Evolutionary conservation across 2,888 invertebrate genomes (phyloP).

Genomic region (Thecocarcelia acutangulata): DNA sequence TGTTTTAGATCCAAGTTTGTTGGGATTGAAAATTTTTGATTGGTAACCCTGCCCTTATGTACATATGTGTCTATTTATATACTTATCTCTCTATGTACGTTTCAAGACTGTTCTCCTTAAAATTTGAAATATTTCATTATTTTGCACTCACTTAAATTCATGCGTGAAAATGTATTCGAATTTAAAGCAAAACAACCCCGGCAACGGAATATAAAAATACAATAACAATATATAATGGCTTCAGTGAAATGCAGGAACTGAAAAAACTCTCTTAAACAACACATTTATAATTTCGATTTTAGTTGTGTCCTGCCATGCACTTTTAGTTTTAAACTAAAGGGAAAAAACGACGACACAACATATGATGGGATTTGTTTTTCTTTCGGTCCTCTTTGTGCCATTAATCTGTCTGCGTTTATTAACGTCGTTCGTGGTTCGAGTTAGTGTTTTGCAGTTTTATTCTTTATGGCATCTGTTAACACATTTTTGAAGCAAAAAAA

Average conservation of each 20-base stretch:
- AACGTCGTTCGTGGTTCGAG: constrained; percentile 13
- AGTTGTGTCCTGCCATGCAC: neutral
- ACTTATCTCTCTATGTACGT: neutral
- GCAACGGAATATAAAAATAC: neutral
- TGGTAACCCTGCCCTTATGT: too few relatives aligned
- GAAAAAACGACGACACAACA: constrained; percentile 1
- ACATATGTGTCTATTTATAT: neutral
- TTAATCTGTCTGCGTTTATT: constrained; percentile 36
- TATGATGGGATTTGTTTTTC: constrained; percentile 28
- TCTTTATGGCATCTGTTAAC: constrained; percentile 31
- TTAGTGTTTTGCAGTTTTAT: constrained; percentile 2
- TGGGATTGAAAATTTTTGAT: too few relatives aligned
- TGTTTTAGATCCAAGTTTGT: too few relatives aligned
- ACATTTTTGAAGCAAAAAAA: constrained; percentile 43
- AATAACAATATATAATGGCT: constrained; percentile 54
- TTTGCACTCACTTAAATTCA: too few relatives aligned
- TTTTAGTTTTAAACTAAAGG: constrained; percentile 14
- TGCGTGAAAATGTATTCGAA: too few relatives aligned
- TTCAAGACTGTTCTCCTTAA: too few relatives aligned
- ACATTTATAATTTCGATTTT: constrained; percentile 1
- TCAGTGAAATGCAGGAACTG: constrained; percentile 44
- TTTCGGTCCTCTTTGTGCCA: constrained; percentile 34
- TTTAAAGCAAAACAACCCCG: too few relatives aligned
- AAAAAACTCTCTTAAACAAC: neutral
- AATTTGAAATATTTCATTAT: too few relatives aligned